A percentile compares a stretch with the other conserved stretches of the same genome.
Conservation (phyloP, 2,888 invertebrate species). For the Drosophila niveifrons region DNA sequence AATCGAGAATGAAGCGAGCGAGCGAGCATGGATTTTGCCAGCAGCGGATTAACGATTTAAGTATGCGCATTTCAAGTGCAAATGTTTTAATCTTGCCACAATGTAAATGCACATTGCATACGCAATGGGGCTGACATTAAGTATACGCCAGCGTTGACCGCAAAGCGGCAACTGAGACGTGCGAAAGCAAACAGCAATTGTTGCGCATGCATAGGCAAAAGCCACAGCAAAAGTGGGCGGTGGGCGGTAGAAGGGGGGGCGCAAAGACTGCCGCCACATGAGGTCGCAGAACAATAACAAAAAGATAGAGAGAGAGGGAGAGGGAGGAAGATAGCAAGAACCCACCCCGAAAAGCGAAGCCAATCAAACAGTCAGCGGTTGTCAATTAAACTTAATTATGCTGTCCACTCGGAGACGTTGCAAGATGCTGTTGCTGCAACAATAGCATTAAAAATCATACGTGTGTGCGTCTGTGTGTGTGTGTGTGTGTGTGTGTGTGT, state of each 20-base stretch:
- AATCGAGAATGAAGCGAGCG: slow-evolving; percentile 35
- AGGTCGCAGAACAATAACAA: slow-evolving; percentile 10
- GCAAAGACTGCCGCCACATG: slow-evolving; percentile 6
- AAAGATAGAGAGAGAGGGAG: neutral
- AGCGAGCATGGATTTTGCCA: slow-evolving; percentile 38
- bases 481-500: slow-evolving; percentile 4
- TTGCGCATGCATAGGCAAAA: slow-evolving; percentile 34
- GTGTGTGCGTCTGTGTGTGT: neutral
- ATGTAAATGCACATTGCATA: slow-evolving; percentile 22
- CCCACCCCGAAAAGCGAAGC: slow-evolving; percentile 41
- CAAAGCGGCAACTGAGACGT: slow-evolving; percentile 8
- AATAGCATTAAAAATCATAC: slow-evolving; percentile 44
- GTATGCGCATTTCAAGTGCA: slow-evolving; percentile 4
- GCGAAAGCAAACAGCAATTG: slow-evolving; percentile 24
- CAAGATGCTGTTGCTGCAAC: slow-evolving; percentile 57
- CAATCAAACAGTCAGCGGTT: slow-evolving; percentile 79
- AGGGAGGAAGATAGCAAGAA: neutral
- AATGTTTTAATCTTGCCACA: slow-evolving; percentile 1
- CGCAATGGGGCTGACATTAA: slow-evolving; percentile 29
- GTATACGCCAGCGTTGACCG: slow-evolving; percentile 37
- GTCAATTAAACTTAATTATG: slow-evolving; percentile 81
- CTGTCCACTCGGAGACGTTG: slow-evolving; percentile 61
- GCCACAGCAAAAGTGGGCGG: too few species aligned
- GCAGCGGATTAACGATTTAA: slow-evolving; percentile 40
- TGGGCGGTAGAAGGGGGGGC: neutral